Evolutionary conservation across 1,140 invertebrate genomes (phyloP).

Genomic region (Hyles euphorbiae): DNA sequence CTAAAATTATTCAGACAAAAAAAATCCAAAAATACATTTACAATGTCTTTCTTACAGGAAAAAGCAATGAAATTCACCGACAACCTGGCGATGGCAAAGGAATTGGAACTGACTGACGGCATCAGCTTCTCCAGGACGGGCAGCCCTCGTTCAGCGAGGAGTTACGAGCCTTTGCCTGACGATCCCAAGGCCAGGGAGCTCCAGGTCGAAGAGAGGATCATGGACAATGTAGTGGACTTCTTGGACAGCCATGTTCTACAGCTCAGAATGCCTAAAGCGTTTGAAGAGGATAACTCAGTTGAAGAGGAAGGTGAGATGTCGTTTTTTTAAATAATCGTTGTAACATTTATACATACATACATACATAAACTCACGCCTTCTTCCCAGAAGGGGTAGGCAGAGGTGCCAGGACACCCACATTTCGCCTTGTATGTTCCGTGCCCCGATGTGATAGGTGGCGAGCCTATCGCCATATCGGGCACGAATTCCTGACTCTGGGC

Average conservation of each 20-base stretch:
- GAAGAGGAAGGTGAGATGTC: slow-evolving; percentile 77
- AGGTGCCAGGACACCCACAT: too few species aligned
- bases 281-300: slow-evolving; percentile 79
- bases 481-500: too few species aligned
- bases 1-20: too few species aligned
- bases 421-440: too few species aligned
- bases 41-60: slow-evolving; percentile 47
- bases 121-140: slow-evolving; percentile 55
- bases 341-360: too few species aligned
- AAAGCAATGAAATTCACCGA: slow-evolving; percentile 67
- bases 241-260: slow-evolving; percentile 86
- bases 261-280: slow-evolving; percentile 83
- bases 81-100: slow-evolving; percentile 56
- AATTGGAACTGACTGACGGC: slow-evolving; percentile 51
- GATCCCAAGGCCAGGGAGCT: slow-evolving; percentile 59
- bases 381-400: too few species aligned
- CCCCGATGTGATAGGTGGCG: too few species aligned
- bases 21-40: neutral
- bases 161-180: slow-evolving; percentile 55
- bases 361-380: too few species aligned
- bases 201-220: slow-evolving; percentile 75
- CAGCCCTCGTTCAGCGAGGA: slow-evolving; percentile 55
- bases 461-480: too few species aligned
- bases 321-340: too few species aligned
- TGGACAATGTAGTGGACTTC: slow-evolving; percentile 86